These are phyloP conservation scores for Dendrophyllia cribrosa DNA, from an alignment of 64 coral and sea anemone species.

Conservation along the genomic window DNA sequence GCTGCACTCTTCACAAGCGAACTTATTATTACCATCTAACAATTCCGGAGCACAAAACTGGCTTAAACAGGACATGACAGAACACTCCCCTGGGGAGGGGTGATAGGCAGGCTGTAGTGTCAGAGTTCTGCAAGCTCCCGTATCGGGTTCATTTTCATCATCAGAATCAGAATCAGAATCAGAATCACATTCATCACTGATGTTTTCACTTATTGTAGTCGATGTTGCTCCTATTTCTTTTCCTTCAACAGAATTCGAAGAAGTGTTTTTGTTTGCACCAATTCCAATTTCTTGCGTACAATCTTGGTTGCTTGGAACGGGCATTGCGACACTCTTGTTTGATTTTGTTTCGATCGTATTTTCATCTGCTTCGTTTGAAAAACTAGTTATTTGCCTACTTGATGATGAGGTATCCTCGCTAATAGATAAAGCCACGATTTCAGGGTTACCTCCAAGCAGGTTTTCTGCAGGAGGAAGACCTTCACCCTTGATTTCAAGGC, in stretches of 20 bases:
- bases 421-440: not conserved
- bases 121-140: not conserved
- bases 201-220: not conserved
- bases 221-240: not conserved
- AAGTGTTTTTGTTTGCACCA: not conserved
- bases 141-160: constrained; percentile 9
- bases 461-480: not conserved
- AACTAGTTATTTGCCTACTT: not conserved
- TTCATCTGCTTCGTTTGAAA: not conserved
- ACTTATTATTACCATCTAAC: constrained; percentile 76
- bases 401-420: not conserved
- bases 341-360: not conserved
- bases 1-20: constrained; percentile 78
- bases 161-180: constrained; percentile 41
- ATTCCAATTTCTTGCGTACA: too few species aligned
- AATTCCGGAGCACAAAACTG: constrained; percentile 70
- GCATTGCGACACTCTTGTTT: not conserved
- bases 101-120: constrained; percentile 37
- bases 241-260: not conserved
- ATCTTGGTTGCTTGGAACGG: not conserved
- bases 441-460: not conserved
- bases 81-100: constrained; percentile 63
- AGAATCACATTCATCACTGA: constrained; percentile 12
- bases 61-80: constrained; percentile 68
- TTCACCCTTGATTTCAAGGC: not conserved